Conservation (phyloP, 1,140 invertebrate genomes). For the Scaptomyza pallida region DNA sequence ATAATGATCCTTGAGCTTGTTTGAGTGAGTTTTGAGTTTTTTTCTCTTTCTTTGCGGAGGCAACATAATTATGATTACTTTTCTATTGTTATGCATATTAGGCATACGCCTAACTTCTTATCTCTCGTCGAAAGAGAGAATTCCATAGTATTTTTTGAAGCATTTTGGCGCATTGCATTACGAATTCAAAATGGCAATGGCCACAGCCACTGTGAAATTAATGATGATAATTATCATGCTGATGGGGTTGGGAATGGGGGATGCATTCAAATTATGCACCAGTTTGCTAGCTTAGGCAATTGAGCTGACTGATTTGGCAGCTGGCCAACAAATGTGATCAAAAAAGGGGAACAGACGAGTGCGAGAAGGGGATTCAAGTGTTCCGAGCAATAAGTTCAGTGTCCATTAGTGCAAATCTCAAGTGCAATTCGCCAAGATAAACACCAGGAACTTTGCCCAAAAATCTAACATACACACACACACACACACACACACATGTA, state of each 20-base stretch:
- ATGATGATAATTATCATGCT: slow-evolving; percentile 54
- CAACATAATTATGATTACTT: neutral
- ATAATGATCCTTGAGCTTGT: neutral
- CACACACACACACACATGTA: neutral
- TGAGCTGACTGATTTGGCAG: slow-evolving; percentile 56
- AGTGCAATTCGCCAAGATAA: slow-evolving; percentile 46
- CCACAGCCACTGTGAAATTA: slow-evolving; percentile 8
- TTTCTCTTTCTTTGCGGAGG: too few species aligned
- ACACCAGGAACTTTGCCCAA: slow-evolving; percentile 25
- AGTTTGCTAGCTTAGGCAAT: slow-evolving; percentile 40
- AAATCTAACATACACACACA: slow-evolving; percentile 10
- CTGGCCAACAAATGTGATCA: slow-evolving; percentile 28
- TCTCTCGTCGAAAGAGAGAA: neutral
- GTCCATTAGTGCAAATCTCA: slow-evolving; percentile 46
- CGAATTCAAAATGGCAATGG: neutral
- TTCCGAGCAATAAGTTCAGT: slow-evolving; percentile 7
- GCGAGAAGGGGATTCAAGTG: neutral
- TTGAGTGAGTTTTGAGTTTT: neutral
- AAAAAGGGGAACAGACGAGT: neutral
- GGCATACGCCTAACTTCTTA: neutral
- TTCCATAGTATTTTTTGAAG: neutral
- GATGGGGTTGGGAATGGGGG: too few species aligned
- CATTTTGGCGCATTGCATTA: neutral
- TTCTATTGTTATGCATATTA: neutral
- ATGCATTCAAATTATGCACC: slow-evolving; percentile 46